Evolutionary conservation across 2,888 invertebrate species (phyloP), one percentile per base, ranked within the genome.

Genomic region (Parthenolecanium corni): DNA sequence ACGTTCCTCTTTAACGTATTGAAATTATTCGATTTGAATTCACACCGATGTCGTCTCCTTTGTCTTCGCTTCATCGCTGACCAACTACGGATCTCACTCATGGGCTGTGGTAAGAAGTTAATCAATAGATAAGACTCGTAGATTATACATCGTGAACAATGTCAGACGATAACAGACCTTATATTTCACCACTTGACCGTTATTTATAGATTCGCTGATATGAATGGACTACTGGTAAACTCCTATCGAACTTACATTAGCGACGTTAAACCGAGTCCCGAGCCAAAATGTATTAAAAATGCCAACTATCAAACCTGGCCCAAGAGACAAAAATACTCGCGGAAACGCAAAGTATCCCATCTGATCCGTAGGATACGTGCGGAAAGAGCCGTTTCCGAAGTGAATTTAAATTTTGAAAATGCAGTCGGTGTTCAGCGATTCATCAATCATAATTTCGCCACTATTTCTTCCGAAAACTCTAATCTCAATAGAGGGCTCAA

Each of bases 181-280:
- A n/a, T 40, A n/a, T 2, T 44, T 44, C 2, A 44, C 11, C 46
- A 18, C n/a, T 20, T n/a, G 9, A 14, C 18, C 46, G 9, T 14
- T 11, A 20, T 44, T 9, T 16, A 44, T n/a, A 9, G 3, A 44
- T 14, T 44, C 9, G 16, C 46, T 14, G 20, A 9, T 49, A 61
- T 61, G 61, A 61, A 61, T 49, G 61, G 61, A 14, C 49, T 61
- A 38, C 23, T 61, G 21, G 61, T 61, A n/a, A 61, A 61, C 49
- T 61, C 61, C 11, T 61, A 61, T 31, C 51, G 36, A 21, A 16
- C 40, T 0, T 51, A 9, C 31, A 47, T 38, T n/a, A 21, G 3
- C 16, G 23, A 61, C 3, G 14, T 36, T 23, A 2, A 14, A 6
- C 47, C 49, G 49, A 36, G 14, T 2, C 9, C 4, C 11, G 61